Base-by-base conservation (phyloP, 2,888 invertebrate species). In the Dynastes tityus region DNA sequence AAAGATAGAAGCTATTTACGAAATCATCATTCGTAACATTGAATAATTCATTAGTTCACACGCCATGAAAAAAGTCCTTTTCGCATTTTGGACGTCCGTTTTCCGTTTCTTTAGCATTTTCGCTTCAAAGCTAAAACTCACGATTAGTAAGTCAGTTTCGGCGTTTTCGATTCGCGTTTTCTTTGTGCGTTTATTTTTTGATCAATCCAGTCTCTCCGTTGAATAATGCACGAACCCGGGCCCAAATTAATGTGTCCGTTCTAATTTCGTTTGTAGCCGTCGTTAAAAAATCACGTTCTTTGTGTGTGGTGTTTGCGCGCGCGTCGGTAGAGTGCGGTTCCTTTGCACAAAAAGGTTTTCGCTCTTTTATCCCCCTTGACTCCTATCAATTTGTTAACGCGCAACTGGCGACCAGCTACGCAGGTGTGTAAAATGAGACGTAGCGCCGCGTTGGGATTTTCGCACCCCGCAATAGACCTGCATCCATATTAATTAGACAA, bases 171-270 rank as follows among this genome's bases (percentile, higher is more conserved):
- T 40, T 73, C 58, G 11, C 40, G 37, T 58, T 73, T 40, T 40
- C 73, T 58, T 73, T 58, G 73, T 73, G 68, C 22, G 55, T 73
- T 73, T 73, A 58, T 73, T 58, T 58, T 61, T 73, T 58, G 58
- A 73, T 73, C 58, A 73, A 58, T 73, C 73, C 40, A 29, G n/a
- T 73, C 37, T 45, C 58, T 22, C 13, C 58, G n/a, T 32, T 73
- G 58, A 73, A 73, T 73, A 73, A 73, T 58, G 29, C 58, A 73
- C 58, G 37, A 61, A 73, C 58, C 11, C 22, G 32, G 73, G 37
- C 27, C 32, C 32, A 58, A 58, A 73, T 73, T 73, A 73, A 58
- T 32, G 58, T 40, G 73, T 55, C 40, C 58, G 73, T 73, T 58
- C 58, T 37, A 73, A 73, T 73, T 73, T 73, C 37, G 73, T 45